These are phyloP conservation scores for Cyrtorhinus lividipennis DNA, from an alignment of 1,140 invertebrate genomes.

Conservation along the genomic window DNA sequence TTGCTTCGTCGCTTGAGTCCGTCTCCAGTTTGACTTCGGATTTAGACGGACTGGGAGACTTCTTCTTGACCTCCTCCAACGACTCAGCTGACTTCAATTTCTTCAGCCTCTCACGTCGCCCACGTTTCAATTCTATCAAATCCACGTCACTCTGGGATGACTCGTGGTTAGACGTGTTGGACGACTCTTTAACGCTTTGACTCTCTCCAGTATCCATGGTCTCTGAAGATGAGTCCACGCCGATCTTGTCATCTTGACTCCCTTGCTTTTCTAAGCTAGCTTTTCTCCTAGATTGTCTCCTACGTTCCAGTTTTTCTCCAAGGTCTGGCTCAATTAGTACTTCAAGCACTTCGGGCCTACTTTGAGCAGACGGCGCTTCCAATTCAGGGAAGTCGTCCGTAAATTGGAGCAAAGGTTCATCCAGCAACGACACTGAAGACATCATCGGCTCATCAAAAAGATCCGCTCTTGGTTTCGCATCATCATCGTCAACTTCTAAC, in stretches of 20 bases:
- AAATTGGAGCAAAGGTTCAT: neutral
- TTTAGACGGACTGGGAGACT: conserved; percentile 7
- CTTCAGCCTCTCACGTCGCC: neutral
- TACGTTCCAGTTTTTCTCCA: neutral
- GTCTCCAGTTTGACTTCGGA: conserved; percentile 14
- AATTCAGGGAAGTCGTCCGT: neutral
- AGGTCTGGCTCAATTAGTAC: neutral
- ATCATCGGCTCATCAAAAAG: too few species aligned
- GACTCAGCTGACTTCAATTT: neutral
- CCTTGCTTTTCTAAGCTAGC: neutral
- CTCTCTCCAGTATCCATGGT: neutral
- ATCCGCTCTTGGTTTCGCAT: too few species aligned
- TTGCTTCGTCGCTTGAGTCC: conserved; percentile 23
- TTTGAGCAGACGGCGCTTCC: neutral
- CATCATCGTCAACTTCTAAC: too few species aligned
- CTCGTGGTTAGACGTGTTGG: neutral
- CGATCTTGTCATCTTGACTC: neutral
- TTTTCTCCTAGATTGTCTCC: neutral
- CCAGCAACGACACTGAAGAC: neutral
- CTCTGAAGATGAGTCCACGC: neutral
- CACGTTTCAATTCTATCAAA: neutral
- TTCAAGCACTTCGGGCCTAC: neutral
- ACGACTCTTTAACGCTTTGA: neutral
- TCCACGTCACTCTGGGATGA: neutral
- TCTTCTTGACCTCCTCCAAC: neutral